Evolutionary conservation across 2,888 invertebrate genomes (phyloP).

Genomic region (Leucozona laternaria): DNA sequence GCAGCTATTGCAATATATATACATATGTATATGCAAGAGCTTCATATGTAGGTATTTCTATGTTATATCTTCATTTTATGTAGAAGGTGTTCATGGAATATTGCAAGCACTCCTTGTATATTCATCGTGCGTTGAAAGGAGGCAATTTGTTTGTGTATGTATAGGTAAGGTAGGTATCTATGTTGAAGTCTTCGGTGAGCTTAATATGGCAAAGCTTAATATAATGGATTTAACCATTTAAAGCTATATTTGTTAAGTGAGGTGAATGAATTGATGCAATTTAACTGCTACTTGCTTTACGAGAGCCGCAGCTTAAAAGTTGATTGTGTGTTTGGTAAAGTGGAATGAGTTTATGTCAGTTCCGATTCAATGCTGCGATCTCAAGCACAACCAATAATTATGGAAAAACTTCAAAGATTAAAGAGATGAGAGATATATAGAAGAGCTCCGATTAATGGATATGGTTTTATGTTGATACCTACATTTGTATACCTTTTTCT

Average conservation of each 20-base stretch:
- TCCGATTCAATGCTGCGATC: neutral
- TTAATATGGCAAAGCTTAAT: constrained; percentile 59
- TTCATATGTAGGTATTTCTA: neutral
- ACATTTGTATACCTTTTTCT: too few relatives aligned
- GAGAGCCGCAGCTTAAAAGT: constrained; percentile 1
- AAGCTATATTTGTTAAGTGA: constrained; percentile 69
- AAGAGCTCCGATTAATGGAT: too few relatives aligned
- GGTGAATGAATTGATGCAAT: constrained; percentile 59
- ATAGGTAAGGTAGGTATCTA: neutral
- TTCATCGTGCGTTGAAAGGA: constrained; percentile 39
- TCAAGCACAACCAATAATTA: neutral
- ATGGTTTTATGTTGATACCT: too few relatives aligned
- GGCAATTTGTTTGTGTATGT: constrained; percentile 28
- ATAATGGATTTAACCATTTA: constrained; percentile 66
- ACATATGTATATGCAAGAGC: neutral
- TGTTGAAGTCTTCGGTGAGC: constrained; percentile 33
- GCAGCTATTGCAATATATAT: constrained; percentile 11
- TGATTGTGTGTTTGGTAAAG: neutral
- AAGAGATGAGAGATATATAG: neutral
- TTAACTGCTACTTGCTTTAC: constrained; percentile 17
- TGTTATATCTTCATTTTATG: neutral
- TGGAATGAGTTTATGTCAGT: neutral
- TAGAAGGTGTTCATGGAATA: neutral
- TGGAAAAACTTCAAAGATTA: constrained; percentile 5
- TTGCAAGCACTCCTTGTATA: neutral